phyloP scores from a whole-genome alignment of 2,113 vertebrate species.

The Sarotherodon lohbergeri region DNA sequence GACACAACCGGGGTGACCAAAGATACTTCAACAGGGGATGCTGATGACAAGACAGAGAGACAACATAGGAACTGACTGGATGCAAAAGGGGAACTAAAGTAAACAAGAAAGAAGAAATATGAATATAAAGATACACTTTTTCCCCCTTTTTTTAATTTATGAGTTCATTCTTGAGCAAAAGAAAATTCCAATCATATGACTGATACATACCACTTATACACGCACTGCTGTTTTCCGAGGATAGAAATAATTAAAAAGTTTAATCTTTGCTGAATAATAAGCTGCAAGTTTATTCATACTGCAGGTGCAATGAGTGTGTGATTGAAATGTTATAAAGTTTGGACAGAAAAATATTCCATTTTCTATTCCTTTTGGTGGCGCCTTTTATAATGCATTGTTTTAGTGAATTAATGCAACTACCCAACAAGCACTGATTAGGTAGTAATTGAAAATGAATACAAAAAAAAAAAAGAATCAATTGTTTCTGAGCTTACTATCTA shows the following conservation, averaged over 20 bases:
- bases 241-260: neutral
- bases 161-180: neutral
- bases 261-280: neutral
- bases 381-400: neutral
- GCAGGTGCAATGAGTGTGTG: neutral
- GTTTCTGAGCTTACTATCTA: neutral
- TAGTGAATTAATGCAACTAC: neutral
- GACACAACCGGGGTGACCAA: too few relatives aligned
- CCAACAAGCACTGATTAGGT: conserved; percentile 1
- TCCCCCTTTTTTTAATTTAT: neutral
- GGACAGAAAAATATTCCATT: neutral
- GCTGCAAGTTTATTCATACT: neutral
- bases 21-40: too few relatives aligned
- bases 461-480: neutral
- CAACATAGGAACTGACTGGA: neutral
- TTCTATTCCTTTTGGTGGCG: neutral
- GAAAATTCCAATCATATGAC: neutral
- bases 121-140: neutral
- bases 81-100: neutral
- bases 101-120: neutral
- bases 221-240: neutral
- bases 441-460: neutral
- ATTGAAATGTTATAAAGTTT: neutral
- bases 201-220: neutral
- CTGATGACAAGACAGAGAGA: too few relatives aligned